A percentile compares a stretch with the other conserved stretches of the same genome.
These are phyloP conservation scores for Aphyosemion australe DNA, from an alignment of 2,113 vertebrate genomes.

Conservation along the genomic window DNA sequence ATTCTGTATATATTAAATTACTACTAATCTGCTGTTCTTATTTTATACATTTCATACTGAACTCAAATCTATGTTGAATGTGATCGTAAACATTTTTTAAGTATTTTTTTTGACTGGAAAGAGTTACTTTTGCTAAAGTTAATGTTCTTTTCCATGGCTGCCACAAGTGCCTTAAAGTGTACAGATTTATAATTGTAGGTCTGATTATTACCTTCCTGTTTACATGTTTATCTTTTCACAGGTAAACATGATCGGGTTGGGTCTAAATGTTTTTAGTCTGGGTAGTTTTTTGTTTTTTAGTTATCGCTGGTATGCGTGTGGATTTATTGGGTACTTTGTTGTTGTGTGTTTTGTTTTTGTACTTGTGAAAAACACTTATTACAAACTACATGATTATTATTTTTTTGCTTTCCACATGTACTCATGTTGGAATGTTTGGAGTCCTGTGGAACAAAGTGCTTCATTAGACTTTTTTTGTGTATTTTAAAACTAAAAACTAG, in stretches of 20 bases:
- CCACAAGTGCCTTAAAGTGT: constrained; percentile 76
- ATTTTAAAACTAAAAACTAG: background rate
- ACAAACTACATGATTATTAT: constrained; percentile 29
- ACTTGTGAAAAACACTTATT: constrained; percentile 24
- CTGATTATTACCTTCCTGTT: constrained; percentile 4
- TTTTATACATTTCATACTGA: constrained; percentile 29
- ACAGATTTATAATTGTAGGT: constrained; percentile 38
- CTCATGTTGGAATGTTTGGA: constrained; percentile 2
- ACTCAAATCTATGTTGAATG: constrained; percentile 19
- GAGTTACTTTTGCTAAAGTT: constrained; percentile 1
- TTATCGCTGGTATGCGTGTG: background rate
- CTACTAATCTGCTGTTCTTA: constrained; percentile 23
- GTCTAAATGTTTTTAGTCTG: constrained; percentile 2
- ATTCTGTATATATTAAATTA: constrained; percentile 59
- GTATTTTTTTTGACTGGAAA: background rate
- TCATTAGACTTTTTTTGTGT: no score
- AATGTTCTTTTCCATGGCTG: constrained; percentile 57
- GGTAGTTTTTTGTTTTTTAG: constrained; percentile 13
- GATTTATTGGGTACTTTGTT: constrained; percentile 1
- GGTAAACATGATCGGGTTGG: background rate
- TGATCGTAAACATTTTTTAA: constrained; percentile 19
- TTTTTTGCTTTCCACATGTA: constrained; percentile 18
- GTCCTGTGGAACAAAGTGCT: constrained; percentile 4
- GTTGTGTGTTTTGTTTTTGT: background rate
- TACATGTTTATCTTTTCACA: constrained; percentile 1